A percentile compares a stretch with the other conserved stretches of the same genome.
These are phyloP conservation scores for Scaptomyza reducta DNA, from an alignment of 2,888 invertebrate species.

Conservation along the genomic window DNA sequence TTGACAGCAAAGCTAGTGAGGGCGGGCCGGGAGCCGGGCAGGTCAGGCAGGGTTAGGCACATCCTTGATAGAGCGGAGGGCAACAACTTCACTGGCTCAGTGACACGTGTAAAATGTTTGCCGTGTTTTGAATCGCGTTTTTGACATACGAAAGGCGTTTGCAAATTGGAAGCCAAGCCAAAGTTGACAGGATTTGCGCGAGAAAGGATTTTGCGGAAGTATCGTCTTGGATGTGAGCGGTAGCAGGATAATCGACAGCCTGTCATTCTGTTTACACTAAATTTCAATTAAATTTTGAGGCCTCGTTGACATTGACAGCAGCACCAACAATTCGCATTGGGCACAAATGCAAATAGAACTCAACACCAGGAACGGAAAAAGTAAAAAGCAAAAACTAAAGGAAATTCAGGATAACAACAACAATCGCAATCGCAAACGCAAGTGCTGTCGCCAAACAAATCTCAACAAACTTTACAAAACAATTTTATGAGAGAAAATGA, in stretches of 20 bases:
- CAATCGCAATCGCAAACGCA: slow-evolving; percentile 67
- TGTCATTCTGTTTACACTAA: slow-evolving; percentile 76
- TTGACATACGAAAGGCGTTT: slow-evolving; percentile 65
- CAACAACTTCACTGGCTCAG: slow-evolving; percentile 65
- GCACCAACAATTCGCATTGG: slow-evolving; percentile 27
- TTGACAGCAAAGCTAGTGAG: slow-evolving; percentile 49
- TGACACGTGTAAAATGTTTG: slow-evolving; percentile 76
- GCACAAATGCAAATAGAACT: slow-evolving; percentile 50
- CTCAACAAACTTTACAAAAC: slow-evolving; percentile 70
- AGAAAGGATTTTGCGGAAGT: slow-evolving; percentile 67
- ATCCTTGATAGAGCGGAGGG: slow-evolving; percentile 36
- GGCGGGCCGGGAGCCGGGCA: background rate
- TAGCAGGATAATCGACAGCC: slow-evolving; percentile 68
- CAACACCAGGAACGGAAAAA: slow-evolving; percentile 23
- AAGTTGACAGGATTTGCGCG: slow-evolving; percentile 69
- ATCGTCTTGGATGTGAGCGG: slow-evolving; percentile 24
- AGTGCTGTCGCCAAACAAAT: slow-evolving; percentile 71
- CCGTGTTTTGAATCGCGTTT: slow-evolving; percentile 49
- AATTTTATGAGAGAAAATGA: slow-evolving; percentile 73
- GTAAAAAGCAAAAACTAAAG: slow-evolving; percentile 21
- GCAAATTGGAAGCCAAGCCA: slow-evolving; percentile 67
- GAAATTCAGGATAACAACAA: slow-evolving; percentile 46
- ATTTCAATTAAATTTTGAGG: slow-evolving; percentile 75
- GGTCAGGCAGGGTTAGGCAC: slow-evolving; percentile 13
- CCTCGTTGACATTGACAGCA: slow-evolving; percentile 64